Conservation (phyloP, 2,888 invertebrate genomes). For the Xanthia icteritia region DNA sequence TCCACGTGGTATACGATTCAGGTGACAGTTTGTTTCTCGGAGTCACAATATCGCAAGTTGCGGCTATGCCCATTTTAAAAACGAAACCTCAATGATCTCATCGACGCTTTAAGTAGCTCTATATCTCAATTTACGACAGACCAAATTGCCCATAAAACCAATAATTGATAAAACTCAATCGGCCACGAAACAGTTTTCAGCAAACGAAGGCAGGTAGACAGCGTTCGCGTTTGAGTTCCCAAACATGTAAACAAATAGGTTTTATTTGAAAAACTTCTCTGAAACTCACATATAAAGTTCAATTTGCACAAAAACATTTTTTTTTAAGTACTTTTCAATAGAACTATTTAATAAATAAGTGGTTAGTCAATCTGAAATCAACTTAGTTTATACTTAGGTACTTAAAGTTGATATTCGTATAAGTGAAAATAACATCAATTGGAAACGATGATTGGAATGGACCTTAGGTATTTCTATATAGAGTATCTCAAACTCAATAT, state of each 20-base stretch:
- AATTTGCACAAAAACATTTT: background rate
- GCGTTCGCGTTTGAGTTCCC: too few species aligned
- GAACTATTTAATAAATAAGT: background rate
- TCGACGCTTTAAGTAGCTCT: too few species aligned
- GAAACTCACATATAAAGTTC: background rate
- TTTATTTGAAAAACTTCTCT: too few species aligned
- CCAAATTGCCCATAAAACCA: constrained; percentile 34
- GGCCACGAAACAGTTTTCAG: too few species aligned
- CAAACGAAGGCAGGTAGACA: too few species aligned
- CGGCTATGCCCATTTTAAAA: too few species aligned
- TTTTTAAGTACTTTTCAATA: background rate
- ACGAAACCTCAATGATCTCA: too few species aligned
- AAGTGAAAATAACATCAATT: background rate
- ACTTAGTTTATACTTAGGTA: background rate
- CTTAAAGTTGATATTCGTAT: background rate
- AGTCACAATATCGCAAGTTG: too few species aligned
- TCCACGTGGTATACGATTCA: too few species aligned
- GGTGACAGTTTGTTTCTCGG: too few species aligned
- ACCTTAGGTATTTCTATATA: background rate
- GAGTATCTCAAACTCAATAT: constrained; percentile 18
- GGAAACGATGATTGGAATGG: background rate
- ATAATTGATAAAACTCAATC: constrained; percentile 23
- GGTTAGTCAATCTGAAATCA: background rate
- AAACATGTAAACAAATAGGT: too few species aligned
- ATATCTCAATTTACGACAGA: constrained; percentile 25